A percentile compares a stretch with the other conserved stretches of the same genome.
Evolutionary conservation across 2,888 invertebrate genomes (phyloP).

Genomic region (Heliconius aoede): DNA sequence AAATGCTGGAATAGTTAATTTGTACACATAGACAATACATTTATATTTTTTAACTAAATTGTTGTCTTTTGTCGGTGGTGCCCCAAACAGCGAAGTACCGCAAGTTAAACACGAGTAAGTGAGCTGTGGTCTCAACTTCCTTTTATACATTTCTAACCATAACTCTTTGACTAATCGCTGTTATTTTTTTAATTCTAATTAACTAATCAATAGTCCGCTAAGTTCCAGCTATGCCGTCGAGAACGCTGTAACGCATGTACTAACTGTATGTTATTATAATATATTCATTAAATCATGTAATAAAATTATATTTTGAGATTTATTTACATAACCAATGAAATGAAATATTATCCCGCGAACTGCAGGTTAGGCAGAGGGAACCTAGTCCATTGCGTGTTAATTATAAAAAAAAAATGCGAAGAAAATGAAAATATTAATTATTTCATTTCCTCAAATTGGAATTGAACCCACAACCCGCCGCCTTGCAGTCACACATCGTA

Average conservation of each 20-base stretch:
- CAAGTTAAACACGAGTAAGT: constrained; percentile 81
- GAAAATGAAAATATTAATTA: too few species aligned
- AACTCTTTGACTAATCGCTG: constrained; percentile 78
- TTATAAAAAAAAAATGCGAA: too few species aligned
- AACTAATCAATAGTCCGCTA: constrained; percentile 70
- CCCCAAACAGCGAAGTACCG: constrained; percentile 82
- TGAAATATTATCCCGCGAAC: neutral
- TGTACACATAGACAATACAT: constrained; percentile 19
- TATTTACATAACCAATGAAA: constrained; percentile 52
- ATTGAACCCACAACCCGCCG: too few species aligned
- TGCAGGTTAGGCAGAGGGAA: too few species aligned
- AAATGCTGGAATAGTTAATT: constrained; percentile 45
- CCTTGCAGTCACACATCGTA: too few species aligned
- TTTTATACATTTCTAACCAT: constrained; percentile 72
- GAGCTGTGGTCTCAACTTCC: constrained; percentile 83
- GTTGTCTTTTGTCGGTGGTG: constrained; percentile 84
- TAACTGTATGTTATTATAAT: constrained; percentile 57
- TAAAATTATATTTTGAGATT: constrained; percentile 52
- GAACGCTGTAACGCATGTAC: constrained; percentile 69
- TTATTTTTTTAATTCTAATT: constrained; percentile 62
- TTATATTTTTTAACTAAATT: constrained; percentile 68
- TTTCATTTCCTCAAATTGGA: too few species aligned
- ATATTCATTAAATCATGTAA: constrained; percentile 40
- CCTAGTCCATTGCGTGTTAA: too few species aligned
- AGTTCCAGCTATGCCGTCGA: constrained; percentile 68